These are phyloP conservation scores for Bambusicola thoracicus DNA, from an alignment of 2,113 vertebrate species.

Conservation along the genomic window DNA sequence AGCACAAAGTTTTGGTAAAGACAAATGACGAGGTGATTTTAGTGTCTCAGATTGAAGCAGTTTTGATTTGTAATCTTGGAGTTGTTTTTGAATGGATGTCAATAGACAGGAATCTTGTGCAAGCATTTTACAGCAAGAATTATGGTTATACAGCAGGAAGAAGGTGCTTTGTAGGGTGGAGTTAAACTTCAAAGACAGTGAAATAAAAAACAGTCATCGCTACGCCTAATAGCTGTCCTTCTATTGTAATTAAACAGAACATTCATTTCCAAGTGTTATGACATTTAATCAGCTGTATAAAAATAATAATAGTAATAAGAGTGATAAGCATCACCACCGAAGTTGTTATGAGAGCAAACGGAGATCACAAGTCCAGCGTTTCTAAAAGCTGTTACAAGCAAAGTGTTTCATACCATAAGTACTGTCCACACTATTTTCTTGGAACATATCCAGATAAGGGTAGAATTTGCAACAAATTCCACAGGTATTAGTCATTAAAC, in stretches of 20 bases:
- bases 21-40: neutral
- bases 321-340: conserved; percentile 33
- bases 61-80: neutral
- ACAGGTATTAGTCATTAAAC: neutral
- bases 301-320: conserved; percentile 45
- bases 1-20: neutral
- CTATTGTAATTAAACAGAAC: conserved; percentile 61
- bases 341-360: neutral
- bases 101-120: conserved; percentile 19
- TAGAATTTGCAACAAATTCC: neutral
- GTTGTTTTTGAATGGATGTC: conserved; percentile 21
- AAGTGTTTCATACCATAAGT: neutral
- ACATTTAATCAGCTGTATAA: conserved; percentile 57
- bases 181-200: conserved; percentile 44
- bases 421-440: neutral
- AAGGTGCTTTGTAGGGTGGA: conserved; percentile 54
- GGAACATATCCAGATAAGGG: neutral
- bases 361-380: neutral
- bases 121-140: conserved; percentile 21
- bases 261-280: conserved; percentile 60
- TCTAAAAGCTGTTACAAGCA: neutral
- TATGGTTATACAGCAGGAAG: conserved; percentile 33
- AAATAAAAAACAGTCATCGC: conserved; percentile 53
- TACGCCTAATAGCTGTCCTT: conserved; percentile 23
- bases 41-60: neutral